A percentile compares a stretch with the other conserved stretches of the same genome.
Evolutionary conservation across 1,140 invertebrate species (phyloP).

Genomic region (Temnothorax longispinosus): DNA sequence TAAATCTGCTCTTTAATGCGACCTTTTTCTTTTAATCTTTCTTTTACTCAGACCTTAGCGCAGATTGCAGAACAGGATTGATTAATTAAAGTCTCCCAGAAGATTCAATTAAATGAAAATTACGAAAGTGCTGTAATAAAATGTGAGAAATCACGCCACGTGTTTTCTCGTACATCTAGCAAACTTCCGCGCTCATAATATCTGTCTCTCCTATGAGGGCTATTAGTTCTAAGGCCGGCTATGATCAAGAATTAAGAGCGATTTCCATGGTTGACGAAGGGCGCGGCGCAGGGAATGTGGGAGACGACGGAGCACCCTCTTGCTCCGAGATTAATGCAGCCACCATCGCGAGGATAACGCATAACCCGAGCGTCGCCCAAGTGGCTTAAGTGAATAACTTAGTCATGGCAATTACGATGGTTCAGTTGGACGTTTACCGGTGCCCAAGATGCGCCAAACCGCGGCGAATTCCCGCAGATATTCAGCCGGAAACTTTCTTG

Average conservation of each 20-base stretch:
- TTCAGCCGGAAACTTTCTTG: slow-evolving; percentile 60
- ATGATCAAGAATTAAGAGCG: slow-evolving; percentile 63
- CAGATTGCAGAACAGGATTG: not conserved
- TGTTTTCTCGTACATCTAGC: not conserved
- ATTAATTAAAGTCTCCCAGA: not conserved
- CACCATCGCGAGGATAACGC: slow-evolving; percentile 71
- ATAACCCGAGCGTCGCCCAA: slow-evolving; percentile 67
- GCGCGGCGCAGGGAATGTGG: slow-evolving; percentile 35
- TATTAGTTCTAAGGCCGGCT: slow-evolving; percentile 31
- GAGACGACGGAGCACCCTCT: slow-evolving; percentile 38
- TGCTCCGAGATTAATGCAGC: slow-evolving; percentile 70
- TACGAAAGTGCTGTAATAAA: not conserved
- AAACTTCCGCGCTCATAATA: not conserved
- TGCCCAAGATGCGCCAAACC: slow-evolving; percentile 59
- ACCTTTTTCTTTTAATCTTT: not conserved
- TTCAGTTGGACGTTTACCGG: slow-evolving; percentile 60
- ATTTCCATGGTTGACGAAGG: slow-evolving; percentile 59
- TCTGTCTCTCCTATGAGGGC: not conserved
- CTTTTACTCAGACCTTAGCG: not conserved
- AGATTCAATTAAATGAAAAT: slow-evolving; percentile 43
- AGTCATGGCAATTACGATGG: slow-evolving; percentile 74
- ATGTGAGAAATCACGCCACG: not conserved
- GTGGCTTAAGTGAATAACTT: slow-evolving; percentile 79
- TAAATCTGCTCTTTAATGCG: not conserved
- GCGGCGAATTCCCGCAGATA: slow-evolving; percentile 52